Percentiles rank a stretch among this genome's conserved stretches.
Conservation (phyloP, 2,797 vertebrate species). For the Halcyon badia region DNA sequence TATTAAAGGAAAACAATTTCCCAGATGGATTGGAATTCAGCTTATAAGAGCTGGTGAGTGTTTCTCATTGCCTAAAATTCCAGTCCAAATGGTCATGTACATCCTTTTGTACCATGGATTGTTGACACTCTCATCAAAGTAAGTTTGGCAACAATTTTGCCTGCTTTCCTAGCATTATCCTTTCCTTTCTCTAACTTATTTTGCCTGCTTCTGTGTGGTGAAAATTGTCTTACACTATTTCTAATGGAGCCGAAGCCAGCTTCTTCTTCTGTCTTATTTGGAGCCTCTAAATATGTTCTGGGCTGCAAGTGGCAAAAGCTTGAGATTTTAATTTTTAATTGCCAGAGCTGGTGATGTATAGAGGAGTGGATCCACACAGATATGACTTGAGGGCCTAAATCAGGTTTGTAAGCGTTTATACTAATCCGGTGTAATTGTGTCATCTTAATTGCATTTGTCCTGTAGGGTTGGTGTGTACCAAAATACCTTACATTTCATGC, state of each 20-base stretch:
- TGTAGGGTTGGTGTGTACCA: neutral
- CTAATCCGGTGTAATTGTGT: neutral
- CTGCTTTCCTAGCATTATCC: neutral
- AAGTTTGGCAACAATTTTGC: neutral
- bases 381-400: neutral
- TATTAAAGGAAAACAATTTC: neutral
- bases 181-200: neutral
- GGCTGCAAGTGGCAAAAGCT: neutral
- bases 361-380: neutral
- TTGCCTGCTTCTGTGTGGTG: neutral
- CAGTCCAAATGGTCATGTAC: neutral
- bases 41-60: neutral
- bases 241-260: neutral
- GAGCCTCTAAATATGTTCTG: neutral
- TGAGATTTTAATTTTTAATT: neutral
- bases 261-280: neutral
- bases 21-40: neutral
- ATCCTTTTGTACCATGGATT: neutral
- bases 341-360: neutral
- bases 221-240: neutral
- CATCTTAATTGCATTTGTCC: neutral
- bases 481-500: rapidly evolving
- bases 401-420: neutral
- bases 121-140: neutral
- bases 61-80: neutral